These are phyloP conservation scores for Sparidentex hasta DNA, from an alignment of 2,797 vertebrate species.

Conservation along the genomic window DNA sequence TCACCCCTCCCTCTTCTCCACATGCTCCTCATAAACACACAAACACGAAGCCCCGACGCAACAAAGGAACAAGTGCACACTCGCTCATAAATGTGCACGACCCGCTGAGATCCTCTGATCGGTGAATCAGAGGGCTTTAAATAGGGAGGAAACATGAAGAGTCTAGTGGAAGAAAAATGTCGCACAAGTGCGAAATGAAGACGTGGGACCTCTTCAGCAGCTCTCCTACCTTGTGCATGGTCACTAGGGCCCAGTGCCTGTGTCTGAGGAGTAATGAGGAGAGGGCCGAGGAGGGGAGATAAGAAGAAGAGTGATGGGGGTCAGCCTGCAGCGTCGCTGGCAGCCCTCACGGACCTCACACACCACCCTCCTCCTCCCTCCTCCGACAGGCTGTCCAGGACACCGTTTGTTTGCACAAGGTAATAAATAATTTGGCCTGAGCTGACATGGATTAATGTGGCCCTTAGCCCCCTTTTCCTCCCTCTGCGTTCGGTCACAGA, in stretches of 20 bases:
- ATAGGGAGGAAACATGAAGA: slow-evolving; percentile 22
- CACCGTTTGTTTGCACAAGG: slow-evolving; percentile 85
- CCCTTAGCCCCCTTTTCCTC: slow-evolving; percentile 81
- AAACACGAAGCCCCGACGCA: slow-evolving; percentile 49
- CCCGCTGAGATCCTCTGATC: slow-evolving; percentile 50
- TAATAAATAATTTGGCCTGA: slow-evolving; percentile 90
- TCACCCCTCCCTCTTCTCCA: slow-evolving; percentile 28
- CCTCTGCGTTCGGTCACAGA: slow-evolving; percentile 81
- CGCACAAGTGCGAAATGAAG: slow-evolving; percentile 66
- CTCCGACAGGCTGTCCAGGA: slow-evolving; percentile 71
- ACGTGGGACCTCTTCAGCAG: slow-evolving; percentile 53
- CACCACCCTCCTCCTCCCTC: slow-evolving; percentile 50
- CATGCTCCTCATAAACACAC: slow-evolving; percentile 70
- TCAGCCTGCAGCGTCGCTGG: slow-evolving; percentile 76
- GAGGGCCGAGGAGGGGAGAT: slow-evolving; percentile 80
- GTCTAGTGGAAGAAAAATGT: slow-evolving; percentile 36
- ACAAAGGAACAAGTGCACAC: slow-evolving; percentile 45
- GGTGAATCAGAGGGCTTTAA: slow-evolving; percentile 16
- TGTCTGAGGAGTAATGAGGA: slow-evolving; percentile 83
- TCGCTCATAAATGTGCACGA: slow-evolving; percentile 28
- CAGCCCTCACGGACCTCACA: slow-evolving; percentile 67
- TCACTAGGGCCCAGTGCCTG: slow-evolving; percentile 60
- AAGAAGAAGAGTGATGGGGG: slow-evolving; percentile 86
- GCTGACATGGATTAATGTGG: slow-evolving; percentile 86
- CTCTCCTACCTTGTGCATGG: slow-evolving; percentile 50